phyloP scores from a whole-genome alignment of 2,113 vertebrate species.

The Oreochromis tanganicae region DNA sequence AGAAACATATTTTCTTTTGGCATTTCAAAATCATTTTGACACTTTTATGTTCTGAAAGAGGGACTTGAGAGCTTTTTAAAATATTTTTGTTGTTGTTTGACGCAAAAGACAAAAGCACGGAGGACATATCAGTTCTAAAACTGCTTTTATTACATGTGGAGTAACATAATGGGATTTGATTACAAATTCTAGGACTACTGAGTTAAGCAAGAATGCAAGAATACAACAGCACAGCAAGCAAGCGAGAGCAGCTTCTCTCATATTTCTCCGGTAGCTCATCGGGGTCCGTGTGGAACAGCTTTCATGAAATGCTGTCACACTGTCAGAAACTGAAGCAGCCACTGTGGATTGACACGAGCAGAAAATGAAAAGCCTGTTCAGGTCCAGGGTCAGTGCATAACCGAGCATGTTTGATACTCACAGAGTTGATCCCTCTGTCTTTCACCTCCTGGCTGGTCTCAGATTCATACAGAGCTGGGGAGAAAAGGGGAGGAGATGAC shows the following conservation, averaged over 20 bases:
- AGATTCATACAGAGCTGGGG: constrained; percentile 68
- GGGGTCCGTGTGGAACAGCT: neutral
- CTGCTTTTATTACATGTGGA: neutral
- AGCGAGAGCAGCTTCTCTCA: neutral
- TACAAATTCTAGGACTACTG: neutral
- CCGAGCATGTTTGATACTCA: constrained; percentile 45
- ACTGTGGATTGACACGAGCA: constrained; percentile 45
- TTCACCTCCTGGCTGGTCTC: constrained; percentile 70
- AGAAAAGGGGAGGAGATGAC: constrained; percentile 9
- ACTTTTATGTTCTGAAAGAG: neutral
- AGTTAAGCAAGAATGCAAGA: neutral
- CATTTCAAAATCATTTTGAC: neutral
- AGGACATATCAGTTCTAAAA: neutral
- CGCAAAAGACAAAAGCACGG: neutral
- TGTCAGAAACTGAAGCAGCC: constrained; percentile 68
- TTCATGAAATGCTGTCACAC: constrained; percentile 49
- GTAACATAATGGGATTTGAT: neutral
- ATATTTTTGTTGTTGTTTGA: neutral
- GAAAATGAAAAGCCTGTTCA: neutral
- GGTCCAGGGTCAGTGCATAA: neutral
- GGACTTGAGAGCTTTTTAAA: neutral
- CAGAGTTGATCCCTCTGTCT: constrained; percentile 69
- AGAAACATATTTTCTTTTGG: neutral
- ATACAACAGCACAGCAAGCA: neutral
- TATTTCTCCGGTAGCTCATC: neutral